Percentiles rank a stretch among this genome's conserved stretches.
phyloP scores from a whole-genome alignment of 2,888 invertebrate genomes.

The Escarpia spicata region DNA sequence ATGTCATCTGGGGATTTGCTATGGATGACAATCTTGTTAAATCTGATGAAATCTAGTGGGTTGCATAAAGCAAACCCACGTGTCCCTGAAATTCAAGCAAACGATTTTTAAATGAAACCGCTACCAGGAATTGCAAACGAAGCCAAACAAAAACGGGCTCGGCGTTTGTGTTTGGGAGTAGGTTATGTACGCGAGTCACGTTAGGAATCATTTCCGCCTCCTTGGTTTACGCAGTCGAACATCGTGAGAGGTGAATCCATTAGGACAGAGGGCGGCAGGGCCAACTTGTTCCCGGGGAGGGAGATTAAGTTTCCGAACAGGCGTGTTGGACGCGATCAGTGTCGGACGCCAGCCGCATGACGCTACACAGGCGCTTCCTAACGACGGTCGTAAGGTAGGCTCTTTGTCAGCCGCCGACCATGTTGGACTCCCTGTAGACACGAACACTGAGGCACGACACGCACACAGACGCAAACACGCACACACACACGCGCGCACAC shows the following conservation, averaged over 20 bases:
- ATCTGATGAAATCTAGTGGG: no score
- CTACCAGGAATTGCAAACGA: background rate
- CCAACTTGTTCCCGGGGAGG: background rate
- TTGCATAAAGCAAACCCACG: no score
- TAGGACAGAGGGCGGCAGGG: background rate
- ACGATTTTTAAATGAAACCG: background rate
- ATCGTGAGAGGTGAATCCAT: background rate
- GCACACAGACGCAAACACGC: background rate
- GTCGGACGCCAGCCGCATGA: background rate
- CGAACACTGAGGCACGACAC: background rate
- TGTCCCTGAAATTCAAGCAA: background rate
- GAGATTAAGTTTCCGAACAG: background rate
- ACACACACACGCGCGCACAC: background rate
- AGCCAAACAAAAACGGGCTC: background rate
- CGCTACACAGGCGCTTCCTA: background rate
- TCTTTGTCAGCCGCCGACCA: no score
- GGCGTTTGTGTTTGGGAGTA: background rate
- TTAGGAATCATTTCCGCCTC: no score
- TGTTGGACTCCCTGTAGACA: no score
- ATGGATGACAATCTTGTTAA: no score
- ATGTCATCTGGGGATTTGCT: no score
- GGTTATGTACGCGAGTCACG: background rate
- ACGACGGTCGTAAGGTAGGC: no score
- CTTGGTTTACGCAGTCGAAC: background rate
- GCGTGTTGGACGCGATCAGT: background rate